Evolutionary conservation across 2,888 invertebrate genomes (phyloP).

Genomic region (Drosophila nr. fundita): DNA sequence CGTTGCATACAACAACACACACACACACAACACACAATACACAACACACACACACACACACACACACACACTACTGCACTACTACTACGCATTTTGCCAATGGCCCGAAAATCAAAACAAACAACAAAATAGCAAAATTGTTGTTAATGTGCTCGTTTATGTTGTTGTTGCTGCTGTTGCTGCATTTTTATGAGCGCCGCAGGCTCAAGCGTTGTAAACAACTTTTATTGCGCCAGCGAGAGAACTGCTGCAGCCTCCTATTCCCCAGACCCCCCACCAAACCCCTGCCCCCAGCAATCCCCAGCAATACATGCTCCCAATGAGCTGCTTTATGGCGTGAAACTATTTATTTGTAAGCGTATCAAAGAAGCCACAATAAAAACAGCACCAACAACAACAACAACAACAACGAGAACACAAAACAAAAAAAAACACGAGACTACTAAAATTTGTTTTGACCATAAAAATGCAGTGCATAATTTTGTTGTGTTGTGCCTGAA

Average conservation of each 20-base stretch:
- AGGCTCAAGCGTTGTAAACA: slow-evolving; percentile 75
- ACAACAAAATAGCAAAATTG: slow-evolving; percentile 58
- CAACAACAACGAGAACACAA: slow-evolving; percentile 19
- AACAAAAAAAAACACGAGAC: slow-evolving; percentile 14
- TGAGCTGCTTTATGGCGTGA: slow-evolving; percentile 69
- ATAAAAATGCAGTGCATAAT: slow-evolving; percentile 72
- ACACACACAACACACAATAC: slow-evolving; percentile 1
- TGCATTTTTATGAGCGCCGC: slow-evolving; percentile 74
- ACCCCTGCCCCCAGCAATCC: background rate
- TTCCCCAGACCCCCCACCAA: slow-evolving; percentile 1
- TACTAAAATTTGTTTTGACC: slow-evolving; percentile 50
- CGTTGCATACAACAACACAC: background rate
- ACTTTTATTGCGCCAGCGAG: slow-evolving; percentile 65
- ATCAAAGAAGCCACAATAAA: slow-evolving; percentile 71
- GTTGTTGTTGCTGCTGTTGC: slow-evolving; percentile 28
- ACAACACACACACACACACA: background rate
- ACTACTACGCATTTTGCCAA: slow-evolving; percentile 47
- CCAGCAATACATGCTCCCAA: background rate
- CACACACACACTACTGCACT: background rate
- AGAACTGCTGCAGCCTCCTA: background rate
- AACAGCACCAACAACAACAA: slow-evolving; percentile 22
- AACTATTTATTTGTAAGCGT: slow-evolving; percentile 79
- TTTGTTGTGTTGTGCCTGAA: slow-evolving; percentile 31
- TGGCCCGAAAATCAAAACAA: slow-evolving; percentile 76
- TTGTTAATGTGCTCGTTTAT: slow-evolving; percentile 58